A percentile compares a stretch with the other conserved stretches of the same genome.
Conservation (phyloP, 35 echinoderm and acorn worm species). For the Lytechinus variegatus region DNA sequence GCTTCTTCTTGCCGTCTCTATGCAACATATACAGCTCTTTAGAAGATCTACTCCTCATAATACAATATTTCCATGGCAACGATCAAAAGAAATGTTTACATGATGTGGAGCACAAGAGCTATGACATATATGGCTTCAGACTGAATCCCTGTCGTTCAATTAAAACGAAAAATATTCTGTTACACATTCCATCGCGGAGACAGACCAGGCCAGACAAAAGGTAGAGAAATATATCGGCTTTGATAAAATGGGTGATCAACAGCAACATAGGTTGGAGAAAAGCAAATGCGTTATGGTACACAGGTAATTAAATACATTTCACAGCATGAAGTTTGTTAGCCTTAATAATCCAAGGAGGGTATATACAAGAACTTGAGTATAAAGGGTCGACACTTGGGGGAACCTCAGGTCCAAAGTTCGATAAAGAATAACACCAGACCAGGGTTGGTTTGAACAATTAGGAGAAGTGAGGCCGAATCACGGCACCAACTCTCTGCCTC, state of each 20-base stretch:
- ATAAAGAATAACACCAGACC: neutral
- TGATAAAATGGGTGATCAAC: neutral
- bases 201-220: neutral
- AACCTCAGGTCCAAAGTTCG: neutral
- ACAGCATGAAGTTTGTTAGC: neutral
- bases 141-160: neutral
- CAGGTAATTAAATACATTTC: neutral
- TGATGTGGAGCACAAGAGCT: neutral
- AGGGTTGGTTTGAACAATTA: neutral
- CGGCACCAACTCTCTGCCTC: neutral
- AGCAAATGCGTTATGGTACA: neutral
- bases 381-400: neutral
- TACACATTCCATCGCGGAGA: neutral
- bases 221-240: neutral
- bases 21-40: neutral
- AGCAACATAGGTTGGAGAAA: neutral
- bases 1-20: neutral
- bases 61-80: neutral
- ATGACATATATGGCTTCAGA: neutral
- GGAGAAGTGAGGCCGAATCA: neutral
- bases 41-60: neutral
- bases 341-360: neutral
- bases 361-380: neutral
- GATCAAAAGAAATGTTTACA: neutral
- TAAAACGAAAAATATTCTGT: neutral